These are phyloP conservation scores for Aspiorhynchus laticeps DNA, from an alignment of 2,113 vertebrate genomes.

Conservation along the genomic window DNA sequence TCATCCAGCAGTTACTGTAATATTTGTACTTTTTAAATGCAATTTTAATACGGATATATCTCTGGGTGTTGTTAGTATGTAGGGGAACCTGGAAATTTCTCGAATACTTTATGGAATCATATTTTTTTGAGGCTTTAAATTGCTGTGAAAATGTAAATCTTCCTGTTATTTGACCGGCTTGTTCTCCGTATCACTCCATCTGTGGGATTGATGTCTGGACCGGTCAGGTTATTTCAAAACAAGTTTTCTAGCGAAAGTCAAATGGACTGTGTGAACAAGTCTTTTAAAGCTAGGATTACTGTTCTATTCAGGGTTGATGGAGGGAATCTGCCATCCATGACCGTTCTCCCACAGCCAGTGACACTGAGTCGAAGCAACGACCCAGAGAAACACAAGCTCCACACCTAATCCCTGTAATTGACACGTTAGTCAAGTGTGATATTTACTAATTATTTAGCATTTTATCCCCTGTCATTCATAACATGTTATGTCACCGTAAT, in stretches of 20 bases:
- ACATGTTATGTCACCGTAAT: background rate
- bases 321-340: conserved; percentile 22
- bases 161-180: background rate
- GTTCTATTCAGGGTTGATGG: background rate
- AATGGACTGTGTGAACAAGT: conserved; percentile 36
- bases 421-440: background rate
- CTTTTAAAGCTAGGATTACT: conserved; percentile 44
- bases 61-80: background rate
- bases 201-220: background rate
- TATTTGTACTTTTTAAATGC: background rate
- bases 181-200: background rate
- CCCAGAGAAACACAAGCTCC: conserved; percentile 3
- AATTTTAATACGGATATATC: background rate
- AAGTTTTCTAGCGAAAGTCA: conserved; percentile 29
- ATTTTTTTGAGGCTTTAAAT: background rate
- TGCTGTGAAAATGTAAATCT: background rate
- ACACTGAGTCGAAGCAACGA: background rate
- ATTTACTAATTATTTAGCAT: conserved; percentile 19
- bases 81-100: background rate
- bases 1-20: background rate
- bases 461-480: conserved; percentile 8
- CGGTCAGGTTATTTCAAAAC: conserved; percentile 25
- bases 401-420: background rate
- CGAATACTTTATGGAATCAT: background rate
- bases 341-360: background rate